These are phyloP conservation scores for Anaspis maculata DNA, from an alignment of 2,888 invertebrate genomes.

Conservation along the genomic window DNA sequence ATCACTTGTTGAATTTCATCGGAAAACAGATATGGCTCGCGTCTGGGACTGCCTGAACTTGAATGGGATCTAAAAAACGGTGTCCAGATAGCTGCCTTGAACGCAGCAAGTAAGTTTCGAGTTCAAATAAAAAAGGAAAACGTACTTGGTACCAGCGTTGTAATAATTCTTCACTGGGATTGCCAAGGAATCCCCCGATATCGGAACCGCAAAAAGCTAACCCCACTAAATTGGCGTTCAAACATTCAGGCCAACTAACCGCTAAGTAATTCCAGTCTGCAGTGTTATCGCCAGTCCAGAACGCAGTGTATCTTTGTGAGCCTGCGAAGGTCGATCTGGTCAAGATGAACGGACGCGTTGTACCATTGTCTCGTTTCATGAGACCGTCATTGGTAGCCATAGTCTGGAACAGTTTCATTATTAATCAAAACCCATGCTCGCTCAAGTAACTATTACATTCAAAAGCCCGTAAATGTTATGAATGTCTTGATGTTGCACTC, in stretches of 20 bases:
- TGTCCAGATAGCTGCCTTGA: constrained; percentile 80
- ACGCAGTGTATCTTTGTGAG: constrained; percentile 75
- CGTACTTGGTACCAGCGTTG: constrained; percentile 94
- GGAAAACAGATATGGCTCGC: constrained; percentile 91
- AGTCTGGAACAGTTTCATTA: not conserved
- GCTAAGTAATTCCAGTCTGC: constrained; percentile 88
- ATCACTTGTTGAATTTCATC: constrained; percentile 60
- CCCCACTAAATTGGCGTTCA: constrained; percentile 73
- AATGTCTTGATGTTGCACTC: constrained; percentile 76
- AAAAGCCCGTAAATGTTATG: constrained; percentile 83
- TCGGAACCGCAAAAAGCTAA: constrained; percentile 88
- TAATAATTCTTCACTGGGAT: constrained; percentile 80
- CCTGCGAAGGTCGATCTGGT: constrained; percentile 84
- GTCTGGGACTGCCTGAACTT: too few relatives aligned
- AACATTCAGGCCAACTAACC: constrained; percentile 78
- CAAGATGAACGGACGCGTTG: constrained; percentile 78
- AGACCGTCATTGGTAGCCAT: constrained; percentile 42
- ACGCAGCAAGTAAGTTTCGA: too few relatives aligned
- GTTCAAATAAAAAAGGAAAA: too few relatives aligned
- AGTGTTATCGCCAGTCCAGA: constrained; percentile 95
- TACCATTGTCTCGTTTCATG: constrained; percentile 47
- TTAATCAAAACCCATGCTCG: constrained; percentile 1
- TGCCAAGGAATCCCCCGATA: constrained; percentile 82
- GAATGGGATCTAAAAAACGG: constrained; percentile 94
- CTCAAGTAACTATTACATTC: constrained; percentile 32